Evolutionary conservation across 2,113 vertebrate species (phyloP), one percentile per base, ranked within the genome.

Genomic region (Collichthys lucidus): DNA sequence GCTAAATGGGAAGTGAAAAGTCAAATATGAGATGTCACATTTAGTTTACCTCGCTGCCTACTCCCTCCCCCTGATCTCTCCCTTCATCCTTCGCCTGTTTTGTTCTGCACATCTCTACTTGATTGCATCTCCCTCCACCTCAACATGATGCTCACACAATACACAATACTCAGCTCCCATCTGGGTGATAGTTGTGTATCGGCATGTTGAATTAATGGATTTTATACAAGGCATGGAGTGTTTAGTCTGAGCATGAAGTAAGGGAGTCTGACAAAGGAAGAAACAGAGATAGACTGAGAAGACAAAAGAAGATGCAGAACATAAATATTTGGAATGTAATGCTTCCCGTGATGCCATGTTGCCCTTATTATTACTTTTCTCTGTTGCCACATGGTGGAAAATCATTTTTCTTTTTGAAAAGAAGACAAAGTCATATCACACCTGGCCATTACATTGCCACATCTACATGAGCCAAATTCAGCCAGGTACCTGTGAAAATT

Each of bases 11-110:
- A 92, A 93, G 92, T 90, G 92, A 93, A 92, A 90, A 93, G 90
- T 92, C 89, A 88, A 93, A 93, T 93, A 91, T 92, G 90, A 92
- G 85, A 93, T 90, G 93, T 93, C 92, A 92, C 92, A 91, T 93
- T 92, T 64, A 81, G 84, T 94, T 93, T 93, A 89, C 72, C 79
- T 92, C 90, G 74, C 81, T 89, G 87, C 86, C 88, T 87, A 52
- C 86, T 81, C 76, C 46, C 76, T 55, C 46, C 22, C 61, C 47
- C 42, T n/a, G 4, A 22, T 26, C 17, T 11, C 31, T 61, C 79
- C 52, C 49, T 67, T 67, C 77, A 53, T 70, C 86, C 74, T 57
- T 40, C n/a, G 29, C 62, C 52, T 1, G 29, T 68, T 87, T 72
- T 84, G 68, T 75, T 85, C 70, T 59, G 46, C 73, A 70, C 64